phyloP scores from a whole-genome alignment of 2,888 invertebrate species.

The Odontomyia ornata region DNA sequence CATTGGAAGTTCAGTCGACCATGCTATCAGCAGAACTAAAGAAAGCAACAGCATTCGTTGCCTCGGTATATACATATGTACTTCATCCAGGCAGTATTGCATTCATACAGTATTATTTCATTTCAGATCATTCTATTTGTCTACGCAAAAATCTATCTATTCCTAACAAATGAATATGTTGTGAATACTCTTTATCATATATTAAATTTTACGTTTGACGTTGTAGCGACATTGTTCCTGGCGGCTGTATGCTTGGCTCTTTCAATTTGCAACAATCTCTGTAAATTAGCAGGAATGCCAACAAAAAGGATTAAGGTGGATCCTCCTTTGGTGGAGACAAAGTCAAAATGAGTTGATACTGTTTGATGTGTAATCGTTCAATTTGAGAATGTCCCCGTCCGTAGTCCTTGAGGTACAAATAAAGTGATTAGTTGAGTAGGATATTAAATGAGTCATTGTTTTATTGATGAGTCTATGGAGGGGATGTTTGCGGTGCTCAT shows the following conservation, averaged over 20 bases:
- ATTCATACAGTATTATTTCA: no score
- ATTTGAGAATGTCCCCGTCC: no score
- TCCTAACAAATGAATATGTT: neutral
- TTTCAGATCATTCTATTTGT: neutral
- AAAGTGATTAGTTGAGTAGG: no score
- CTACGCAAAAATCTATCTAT: neutral
- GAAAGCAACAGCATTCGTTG: neutral
- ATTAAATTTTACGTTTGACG: neutral
- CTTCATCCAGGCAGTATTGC: no score
- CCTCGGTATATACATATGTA: neutral
- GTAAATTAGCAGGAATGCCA: neutral
- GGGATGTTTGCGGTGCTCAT: no score
- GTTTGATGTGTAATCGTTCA: no score
- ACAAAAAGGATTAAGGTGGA: neutral
- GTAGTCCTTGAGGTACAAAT: no score
- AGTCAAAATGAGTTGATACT: neutral
- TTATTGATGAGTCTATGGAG: no score
- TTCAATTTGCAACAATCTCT: neutral
- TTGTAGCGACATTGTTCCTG: neutral
- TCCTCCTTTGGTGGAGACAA: neutral
- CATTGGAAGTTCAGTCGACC: neutral
- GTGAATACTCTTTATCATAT: neutral
- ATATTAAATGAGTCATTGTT: no score
- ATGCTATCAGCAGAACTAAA: neutral
- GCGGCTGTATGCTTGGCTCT: slow-evolving; percentile 4